These are phyloP conservation scores for Trematocara nigrifrons DNA, from an alignment of 2,113 vertebrate species.

Conservation along the genomic window DNA sequence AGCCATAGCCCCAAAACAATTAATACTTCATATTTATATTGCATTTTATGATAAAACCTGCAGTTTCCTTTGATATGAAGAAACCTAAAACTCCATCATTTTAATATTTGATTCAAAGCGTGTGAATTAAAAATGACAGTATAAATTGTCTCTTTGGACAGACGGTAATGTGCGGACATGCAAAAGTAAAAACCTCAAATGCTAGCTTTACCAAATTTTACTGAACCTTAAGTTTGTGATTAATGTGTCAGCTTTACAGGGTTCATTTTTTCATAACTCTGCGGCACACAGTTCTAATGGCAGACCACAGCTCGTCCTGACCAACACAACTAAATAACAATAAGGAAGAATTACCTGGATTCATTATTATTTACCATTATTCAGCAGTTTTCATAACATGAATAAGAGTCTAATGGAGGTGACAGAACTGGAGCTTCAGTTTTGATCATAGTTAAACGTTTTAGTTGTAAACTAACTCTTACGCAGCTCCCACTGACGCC, in stretches of 20 bases:
- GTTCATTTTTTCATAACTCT: background rate
- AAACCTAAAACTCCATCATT: background rate
- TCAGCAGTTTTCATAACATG: background rate
- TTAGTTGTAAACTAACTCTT: background rate
- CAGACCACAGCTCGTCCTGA: background rate
- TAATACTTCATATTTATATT: background rate
- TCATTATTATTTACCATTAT: background rate
- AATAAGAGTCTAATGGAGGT: background rate
- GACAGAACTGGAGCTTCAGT: background rate
- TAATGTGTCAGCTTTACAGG: background rate
- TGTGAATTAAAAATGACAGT: background rate
- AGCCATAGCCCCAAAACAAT: background rate
- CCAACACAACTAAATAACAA: background rate
- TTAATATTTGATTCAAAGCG: background rate
- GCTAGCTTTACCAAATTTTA: background rate
- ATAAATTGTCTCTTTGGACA: background rate
- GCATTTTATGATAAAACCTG: background rate
- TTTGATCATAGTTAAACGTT: background rate
- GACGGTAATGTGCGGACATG: background rate
- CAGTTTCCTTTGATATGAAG: background rate
- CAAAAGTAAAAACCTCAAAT: background rate
- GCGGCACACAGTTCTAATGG: fast-evolving
- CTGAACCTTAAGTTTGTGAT: background rate
- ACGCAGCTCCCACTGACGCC: background rate
- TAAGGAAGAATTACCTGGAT: background rate